Evolutionary conservation across 1,140 invertebrate species (phyloP), one percentile per base, ranked within the genome.

Genomic region (Zeugodacus cucurbitae): DNA sequence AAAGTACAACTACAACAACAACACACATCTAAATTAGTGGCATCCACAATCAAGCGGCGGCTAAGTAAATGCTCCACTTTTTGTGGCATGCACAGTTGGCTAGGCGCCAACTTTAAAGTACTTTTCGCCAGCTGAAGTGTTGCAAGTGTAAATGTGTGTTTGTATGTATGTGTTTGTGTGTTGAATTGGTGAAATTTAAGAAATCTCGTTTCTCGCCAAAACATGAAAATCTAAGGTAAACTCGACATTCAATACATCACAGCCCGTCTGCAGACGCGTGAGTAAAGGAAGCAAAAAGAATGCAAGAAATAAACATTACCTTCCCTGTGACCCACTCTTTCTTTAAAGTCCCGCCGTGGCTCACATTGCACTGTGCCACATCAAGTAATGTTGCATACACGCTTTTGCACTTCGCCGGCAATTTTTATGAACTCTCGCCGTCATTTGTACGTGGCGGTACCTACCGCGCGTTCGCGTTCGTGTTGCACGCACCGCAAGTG

Each of bases 401-500:
- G 67, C 67, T 74, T 74, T 74, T 74, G 67, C 67, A 74, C 67
- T 74, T 74, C 41, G 67, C 67, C 7, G 22, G 17, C 32, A 10
- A 74, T 74, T 74, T 74, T 74, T 74, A 74, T 37, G 67, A 74
- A 74, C 29, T 67, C 34, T 70, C 67, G 14, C 32, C 17, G 67
- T n/a, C 32, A 74, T 74, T 22, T 22, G 34, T 29, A 26, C 32
- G 62, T 17, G 20, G 67, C 41, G 34, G 17, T 37, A n/a, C n/a
- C n/a, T n/a, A n/a, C n/a, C n/a, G n/a, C n/a, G n/a, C n/a, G n/a
- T n/a, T n/a, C n/a, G n/a, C n/a, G 67, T 20, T 37, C n/a, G 62
- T 67, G 62, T 67, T 67, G 62, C 62, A 67, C 29, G 67, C 67
- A 37, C 34, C 67, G 20, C 41, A 34, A 74, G 67, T 74, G 67